Evolutionary conservation across 2,113 vertebrate species (phyloP).

Genomic region (Prionailurus viverrinus): DNA sequence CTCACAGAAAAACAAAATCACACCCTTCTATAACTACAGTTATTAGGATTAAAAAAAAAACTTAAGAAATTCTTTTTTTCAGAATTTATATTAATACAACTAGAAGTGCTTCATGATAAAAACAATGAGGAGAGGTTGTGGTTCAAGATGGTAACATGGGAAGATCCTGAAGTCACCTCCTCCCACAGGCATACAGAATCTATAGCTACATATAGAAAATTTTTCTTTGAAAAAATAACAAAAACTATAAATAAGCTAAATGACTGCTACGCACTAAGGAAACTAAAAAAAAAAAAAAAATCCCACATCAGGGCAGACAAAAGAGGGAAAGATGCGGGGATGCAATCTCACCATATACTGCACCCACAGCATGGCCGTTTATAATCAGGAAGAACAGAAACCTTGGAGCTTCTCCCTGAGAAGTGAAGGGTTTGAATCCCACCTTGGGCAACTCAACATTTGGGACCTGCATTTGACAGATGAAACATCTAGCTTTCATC

Average conservation of each 20-base stretch:
- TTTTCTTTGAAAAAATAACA: background rate
- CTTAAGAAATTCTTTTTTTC: background rate
- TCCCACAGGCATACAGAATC: background rate
- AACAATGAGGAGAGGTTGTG: background rate
- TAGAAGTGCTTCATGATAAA: background rate
- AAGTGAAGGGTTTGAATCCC: background rate
- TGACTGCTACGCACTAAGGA: background rate
- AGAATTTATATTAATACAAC: background rate
- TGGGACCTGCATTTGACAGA: background rate
- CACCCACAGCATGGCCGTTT: no score
- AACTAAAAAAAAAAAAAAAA: background rate
- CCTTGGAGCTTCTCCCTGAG: background rate
- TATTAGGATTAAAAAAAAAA: background rate
- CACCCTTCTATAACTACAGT: background rate
- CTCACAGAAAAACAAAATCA: constrained; percentile 8
- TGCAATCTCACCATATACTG: background rate
- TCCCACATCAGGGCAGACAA: background rate
- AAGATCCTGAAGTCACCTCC: background rate
- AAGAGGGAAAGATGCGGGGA: background rate
- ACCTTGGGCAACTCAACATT: background rate
- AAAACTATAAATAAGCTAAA: background rate
- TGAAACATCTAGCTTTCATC: background rate
- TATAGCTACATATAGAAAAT: background rate
- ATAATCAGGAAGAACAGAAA: background rate
- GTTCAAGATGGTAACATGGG: background rate